Evolutionary conservation across 2,113 vertebrate species (phyloP).

Genomic region (Ailurus styani): DNA sequence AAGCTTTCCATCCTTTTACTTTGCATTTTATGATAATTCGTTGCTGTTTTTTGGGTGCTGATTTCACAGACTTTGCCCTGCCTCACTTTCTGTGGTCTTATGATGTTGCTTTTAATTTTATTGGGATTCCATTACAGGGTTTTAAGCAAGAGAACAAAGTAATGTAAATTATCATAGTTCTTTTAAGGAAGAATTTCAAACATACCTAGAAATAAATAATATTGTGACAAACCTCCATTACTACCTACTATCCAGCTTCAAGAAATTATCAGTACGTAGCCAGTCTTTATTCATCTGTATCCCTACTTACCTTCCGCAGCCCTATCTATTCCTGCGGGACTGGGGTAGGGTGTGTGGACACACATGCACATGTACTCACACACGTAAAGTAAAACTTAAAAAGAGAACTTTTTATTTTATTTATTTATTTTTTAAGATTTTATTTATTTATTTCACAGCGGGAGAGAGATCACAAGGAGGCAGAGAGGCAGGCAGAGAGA

Average conservation of each 20-base stretch:
- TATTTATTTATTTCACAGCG: no score
- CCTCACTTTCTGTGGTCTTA: constrained; percentile 13
- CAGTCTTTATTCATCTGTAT: background rate
- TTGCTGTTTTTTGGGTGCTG: background rate
- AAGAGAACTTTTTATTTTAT: background rate
- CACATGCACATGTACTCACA: no score
- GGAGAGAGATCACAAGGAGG: no score
- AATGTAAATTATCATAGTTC: background rate
- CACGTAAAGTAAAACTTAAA: background rate
- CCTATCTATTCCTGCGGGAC: background rate
- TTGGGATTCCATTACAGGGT: background rate
- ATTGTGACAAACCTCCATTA: background rate
- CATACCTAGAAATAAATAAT: background rate
- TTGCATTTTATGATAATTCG: background rate
- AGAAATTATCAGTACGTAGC: background rate
- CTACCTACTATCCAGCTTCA: background rate
- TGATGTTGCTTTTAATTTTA: background rate
- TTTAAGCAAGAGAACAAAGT: constrained; percentile 18
- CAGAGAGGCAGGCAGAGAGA: no score
- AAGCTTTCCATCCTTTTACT: background rate
- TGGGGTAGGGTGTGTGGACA: background rate
- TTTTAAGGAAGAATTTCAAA: constrained; percentile 22
- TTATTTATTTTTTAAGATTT: no score
- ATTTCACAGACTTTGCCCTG: background rate
- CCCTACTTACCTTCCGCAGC: background rate